Evolutionary conservation across 2,113 vertebrate genomes (phyloP), one percentile per base, ranked within the genome.

Genomic region (Heterocephalus glaber): DNA sequence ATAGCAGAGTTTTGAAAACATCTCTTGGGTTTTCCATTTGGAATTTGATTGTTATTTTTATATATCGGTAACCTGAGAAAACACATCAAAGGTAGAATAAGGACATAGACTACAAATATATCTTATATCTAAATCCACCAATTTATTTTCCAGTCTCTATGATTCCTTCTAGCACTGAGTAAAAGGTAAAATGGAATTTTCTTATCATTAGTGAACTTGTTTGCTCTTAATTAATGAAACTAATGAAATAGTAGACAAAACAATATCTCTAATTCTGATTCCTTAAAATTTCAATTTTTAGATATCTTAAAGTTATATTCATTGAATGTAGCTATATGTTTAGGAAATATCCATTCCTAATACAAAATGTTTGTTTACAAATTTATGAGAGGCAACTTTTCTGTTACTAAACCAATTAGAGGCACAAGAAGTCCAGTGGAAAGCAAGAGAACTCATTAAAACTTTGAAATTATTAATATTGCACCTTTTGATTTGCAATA

Each of bases 221-320:
- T 90, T 89, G 35, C 47, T 91, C 74, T 83, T 56, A 96, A 94
- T 61, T 87, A 94, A 89, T 93, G 60, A 68, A 95, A 87, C 12
- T 65, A 81, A 95, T 10, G 76, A n/a, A 77, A 61, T 30, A n/a
- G 63, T 79, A 88, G 65, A 88, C 58, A 61, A 60, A 86, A 54
- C 9, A 61, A 47, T 77, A 58, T 38, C n/a, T 60, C 4, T 81
- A 63, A 0, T 70, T 90, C 63, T 58, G 56, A 86, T 90, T 96
- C 8, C 52, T 88, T 94, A 30, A 87, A 63, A 90, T 92, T 94
- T 93, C 58, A 41, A 41, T 92, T 70, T 85, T 86, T 13, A 66
- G 80, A 82, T 88, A 47, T 7, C 70, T 96, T 92, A 35, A 82
- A 82, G 94, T 88, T 56, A 22, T 52, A 26, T 60, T 56, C 7